Evolutionary conservation across 2,888 invertebrate species (phyloP).

Genomic region (Dryobota labecula): DNA sequence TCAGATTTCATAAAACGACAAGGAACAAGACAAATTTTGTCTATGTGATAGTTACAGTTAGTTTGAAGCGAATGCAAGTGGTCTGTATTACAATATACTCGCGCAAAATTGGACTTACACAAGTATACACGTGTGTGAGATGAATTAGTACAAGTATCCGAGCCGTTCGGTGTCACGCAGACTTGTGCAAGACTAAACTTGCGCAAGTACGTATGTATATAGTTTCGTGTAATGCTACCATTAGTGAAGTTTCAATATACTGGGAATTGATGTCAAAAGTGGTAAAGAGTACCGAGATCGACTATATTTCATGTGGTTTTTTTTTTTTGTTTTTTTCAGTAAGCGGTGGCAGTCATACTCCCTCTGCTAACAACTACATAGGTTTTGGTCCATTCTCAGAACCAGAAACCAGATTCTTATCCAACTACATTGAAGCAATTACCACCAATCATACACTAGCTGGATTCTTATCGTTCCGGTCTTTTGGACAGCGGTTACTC

Average conservation of each 20-base stretch:
- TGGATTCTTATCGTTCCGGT: slow-evolving; percentile 91
- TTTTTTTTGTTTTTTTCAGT: slow-evolving; percentile 74
- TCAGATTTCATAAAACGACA: not conserved
- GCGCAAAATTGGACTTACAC: too few relatives aligned
- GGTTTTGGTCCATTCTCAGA: slow-evolving; percentile 91
- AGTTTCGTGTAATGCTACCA: too few relatives aligned
- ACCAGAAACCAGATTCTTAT: slow-evolving; percentile 86
- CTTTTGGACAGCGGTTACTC: slow-evolving; percentile 91
- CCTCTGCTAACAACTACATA: slow-evolving; percentile 84
- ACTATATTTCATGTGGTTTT: too few relatives aligned
- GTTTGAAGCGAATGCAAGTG: not conserved
- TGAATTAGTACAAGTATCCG: too few relatives aligned
- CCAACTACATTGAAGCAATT: slow-evolving; percentile 84
- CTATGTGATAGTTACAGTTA: not conserved
- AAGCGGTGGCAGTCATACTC: slow-evolving; percentile 84
- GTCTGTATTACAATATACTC: too few relatives aligned
- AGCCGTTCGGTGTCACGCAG: too few relatives aligned
- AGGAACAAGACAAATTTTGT: too few relatives aligned
- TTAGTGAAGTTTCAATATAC: not conserved
- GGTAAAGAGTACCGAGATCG: not conserved
- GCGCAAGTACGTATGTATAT: too few relatives aligned
- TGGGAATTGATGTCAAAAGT: not conserved
- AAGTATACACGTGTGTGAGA: too few relatives aligned
- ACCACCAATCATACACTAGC: slow-evolving; percentile 75
- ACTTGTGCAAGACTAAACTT: too few relatives aligned